Conservation (phyloP, 2,888 invertebrate genomes). For the Petrophora chlorosata region DNA sequence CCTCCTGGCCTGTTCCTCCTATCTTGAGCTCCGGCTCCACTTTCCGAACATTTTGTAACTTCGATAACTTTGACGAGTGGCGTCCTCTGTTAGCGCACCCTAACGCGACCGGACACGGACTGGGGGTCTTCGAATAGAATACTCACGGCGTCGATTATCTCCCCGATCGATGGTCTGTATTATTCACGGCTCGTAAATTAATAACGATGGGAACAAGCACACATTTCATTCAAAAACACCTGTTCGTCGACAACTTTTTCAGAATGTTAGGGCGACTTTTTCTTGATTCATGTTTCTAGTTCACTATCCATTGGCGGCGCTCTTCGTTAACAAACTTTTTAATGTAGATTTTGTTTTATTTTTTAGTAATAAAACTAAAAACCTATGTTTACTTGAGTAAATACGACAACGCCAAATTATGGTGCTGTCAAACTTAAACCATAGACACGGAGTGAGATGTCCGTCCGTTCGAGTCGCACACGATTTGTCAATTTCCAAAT, state of each 20-base stretch:
- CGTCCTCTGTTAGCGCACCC: conserved; percentile 28
- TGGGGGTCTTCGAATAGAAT: conserved; percentile 22
- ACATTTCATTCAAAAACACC: conserved; percentile 90
- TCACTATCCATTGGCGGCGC: conserved; percentile 8
- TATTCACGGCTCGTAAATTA: conserved; percentile 79
- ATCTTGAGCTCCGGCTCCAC: conserved; percentile 41
- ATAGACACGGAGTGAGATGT: conserved; percentile 64
- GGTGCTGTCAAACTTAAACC: conserved; percentile 76
- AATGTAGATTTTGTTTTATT: conserved; percentile 24
- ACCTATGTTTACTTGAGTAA: conserved; percentile 69
- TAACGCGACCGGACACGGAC: conserved; percentile 11
- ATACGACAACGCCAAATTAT: conserved; percentile 77
- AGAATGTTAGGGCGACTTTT: conserved; percentile 80
- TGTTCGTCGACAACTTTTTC: conserved; percentile 89
- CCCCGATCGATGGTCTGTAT: conserved; percentile 73
- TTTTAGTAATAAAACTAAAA: conserved; percentile 36
- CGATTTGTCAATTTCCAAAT: conserved; percentile 47
- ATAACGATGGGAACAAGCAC: conserved; percentile 80
- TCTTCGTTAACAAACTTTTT: conserved; percentile 18
- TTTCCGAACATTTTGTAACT: conserved; percentile 27
- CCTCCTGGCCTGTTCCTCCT: conserved; percentile 38
- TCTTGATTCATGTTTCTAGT: conserved; percentile 43
- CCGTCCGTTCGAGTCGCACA: conserved; percentile 58
- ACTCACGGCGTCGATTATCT: conserved; percentile 45
- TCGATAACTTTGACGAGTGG: conserved; percentile 14